Evolutionary conservation across 2,797 vertebrate species (phyloP).

Genomic region (Galaxias olidus): DNA sequence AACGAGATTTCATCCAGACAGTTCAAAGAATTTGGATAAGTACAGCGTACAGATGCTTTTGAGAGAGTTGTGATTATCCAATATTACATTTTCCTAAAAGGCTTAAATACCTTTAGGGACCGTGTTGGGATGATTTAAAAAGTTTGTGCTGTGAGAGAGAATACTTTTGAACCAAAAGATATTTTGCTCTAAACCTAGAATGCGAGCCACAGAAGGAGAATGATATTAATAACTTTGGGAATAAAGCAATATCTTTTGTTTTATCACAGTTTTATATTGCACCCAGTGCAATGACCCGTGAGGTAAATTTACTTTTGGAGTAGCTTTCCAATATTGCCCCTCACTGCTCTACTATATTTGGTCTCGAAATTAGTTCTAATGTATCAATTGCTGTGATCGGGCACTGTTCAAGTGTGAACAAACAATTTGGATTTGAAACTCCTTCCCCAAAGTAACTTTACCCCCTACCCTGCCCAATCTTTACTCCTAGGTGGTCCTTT

Average conservation of each 20-base stretch:
- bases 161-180: slow-evolving; percentile 49
- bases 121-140: not conserved
- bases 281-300: slow-evolving; percentile 60
- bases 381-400: slow-evolving; percentile 73
- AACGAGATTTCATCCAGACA: slow-evolving; percentile 29
- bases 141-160: slow-evolving; percentile 12
- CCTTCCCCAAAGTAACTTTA: slow-evolving; percentile 52
- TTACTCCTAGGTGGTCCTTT: slow-evolving; percentile 28
- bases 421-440: slow-evolving; percentile 68
- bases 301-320: slow-evolving; percentile 65
- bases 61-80: slow-evolving; percentile 47
- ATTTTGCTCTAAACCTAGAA: slow-evolving; percentile 46
- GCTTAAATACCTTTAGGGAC: slow-evolving; percentile 50
- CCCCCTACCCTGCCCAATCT: slow-evolving; percentile 39
- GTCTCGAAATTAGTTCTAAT: slow-evolving; percentile 66
- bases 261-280: slow-evolving; percentile 65
- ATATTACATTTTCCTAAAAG: slow-evolving; percentile 45
- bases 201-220: slow-evolving; percentile 42
- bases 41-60: slow-evolving; percentile 35
- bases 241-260: slow-evolving; percentile 65
- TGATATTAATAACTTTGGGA: slow-evolving; percentile 64
- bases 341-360: slow-evolving; percentile 41
- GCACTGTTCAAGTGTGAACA: slow-evolving; percentile 67
- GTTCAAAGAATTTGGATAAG: slow-evolving; percentile 42
- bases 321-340: slow-evolving; percentile 47